Conservation (phyloP, 2,797 vertebrate genomes). For the Choloepus didactylus region DNA sequence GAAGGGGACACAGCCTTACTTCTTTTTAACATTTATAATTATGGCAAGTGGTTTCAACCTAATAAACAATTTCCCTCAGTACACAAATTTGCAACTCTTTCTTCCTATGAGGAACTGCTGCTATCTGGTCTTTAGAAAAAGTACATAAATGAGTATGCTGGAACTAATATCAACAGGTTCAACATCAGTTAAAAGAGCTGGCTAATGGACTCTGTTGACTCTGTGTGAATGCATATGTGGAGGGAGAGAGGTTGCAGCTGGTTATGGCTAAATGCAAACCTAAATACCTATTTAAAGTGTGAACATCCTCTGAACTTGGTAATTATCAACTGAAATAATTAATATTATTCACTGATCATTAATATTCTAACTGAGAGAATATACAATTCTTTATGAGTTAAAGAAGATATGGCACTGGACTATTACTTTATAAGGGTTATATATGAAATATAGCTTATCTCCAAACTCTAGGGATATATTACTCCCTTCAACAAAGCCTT, state of each 20-base stretch:
- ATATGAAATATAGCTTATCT: slow-evolving; percentile 57
- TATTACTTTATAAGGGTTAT: slow-evolving; percentile 5
- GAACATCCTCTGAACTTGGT: slow-evolving; percentile 39
- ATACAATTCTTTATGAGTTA: slow-evolving; percentile 55
- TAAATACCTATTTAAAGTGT: slow-evolving; percentile 50
- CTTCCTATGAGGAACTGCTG: background rate
- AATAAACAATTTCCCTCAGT: slow-evolving; percentile 34
- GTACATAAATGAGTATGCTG: slow-evolving; percentile 29
- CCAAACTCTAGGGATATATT: slow-evolving; percentile 63
- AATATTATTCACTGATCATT: slow-evolving; percentile 19
- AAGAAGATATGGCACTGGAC: background rate
- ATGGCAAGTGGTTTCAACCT: slow-evolving; percentile 46
- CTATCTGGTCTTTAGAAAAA: slow-evolving; percentile 42
- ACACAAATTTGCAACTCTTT: slow-evolving; percentile 63
- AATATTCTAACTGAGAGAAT: slow-evolving; percentile 45
- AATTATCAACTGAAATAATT: slow-evolving; percentile 3
- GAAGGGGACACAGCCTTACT: background rate
- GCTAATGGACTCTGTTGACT: background rate
- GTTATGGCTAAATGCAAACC: slow-evolving; percentile 41
- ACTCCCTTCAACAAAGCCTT: slow-evolving; percentile 47
- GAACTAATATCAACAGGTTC: slow-evolving; percentile 42
- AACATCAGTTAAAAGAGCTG: slow-evolving; percentile 20
- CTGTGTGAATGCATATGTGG: background rate
- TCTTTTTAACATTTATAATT: slow-evolving; percentile 50
- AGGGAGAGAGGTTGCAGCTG: background rate